A percentile compares a stretch with the other conserved stretches of the same genome.
Evolutionary conservation across 2,888 invertebrate species (phyloP).

Genomic region (Trilocha varians): DNA sequence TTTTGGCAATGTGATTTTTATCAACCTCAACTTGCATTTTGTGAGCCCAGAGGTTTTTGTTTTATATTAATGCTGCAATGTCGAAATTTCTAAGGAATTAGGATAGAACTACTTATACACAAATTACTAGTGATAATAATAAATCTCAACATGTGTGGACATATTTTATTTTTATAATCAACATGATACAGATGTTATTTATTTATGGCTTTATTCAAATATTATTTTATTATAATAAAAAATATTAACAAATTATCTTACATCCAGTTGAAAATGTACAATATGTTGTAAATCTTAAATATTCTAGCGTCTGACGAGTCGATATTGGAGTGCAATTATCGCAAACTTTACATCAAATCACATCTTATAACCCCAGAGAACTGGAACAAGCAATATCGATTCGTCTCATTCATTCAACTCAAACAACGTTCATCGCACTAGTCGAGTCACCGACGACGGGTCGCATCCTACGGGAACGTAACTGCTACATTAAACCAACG

Average conservation of each 20-base stretch:
- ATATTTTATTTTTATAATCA: conserved; percentile 68
- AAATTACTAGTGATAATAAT: too few species aligned
- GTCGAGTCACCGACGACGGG: background rate
- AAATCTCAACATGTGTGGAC: conserved; percentile 27
- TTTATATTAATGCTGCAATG: too few species aligned
- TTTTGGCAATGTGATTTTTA: too few species aligned
- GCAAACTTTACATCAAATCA: too few species aligned
- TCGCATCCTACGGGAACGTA: background rate
- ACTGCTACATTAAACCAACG: background rate
- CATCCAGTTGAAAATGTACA: conserved; percentile 72
- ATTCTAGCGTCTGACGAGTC: conserved; percentile 45
- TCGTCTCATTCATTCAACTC: background rate
- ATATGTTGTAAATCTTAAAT: conserved; percentile 66
- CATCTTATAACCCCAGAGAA: too few species aligned
- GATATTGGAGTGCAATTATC: conserved; percentile 28
- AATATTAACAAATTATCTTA: conserved; percentile 74
- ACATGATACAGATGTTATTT: conserved; percentile 73
- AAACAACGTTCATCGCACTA: background rate
- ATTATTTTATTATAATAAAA: conserved; percentile 66
- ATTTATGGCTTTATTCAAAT: conserved; percentile 72
- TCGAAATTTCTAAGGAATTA: too few species aligned
- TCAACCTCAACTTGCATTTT: too few species aligned
- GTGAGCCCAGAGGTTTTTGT: too few species aligned
- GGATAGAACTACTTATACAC: too few species aligned
- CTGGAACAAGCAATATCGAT: too few species aligned